Conservation (phyloP, 2,113 vertebrate genomes). For the Dryoscopus gambensis region DNA sequence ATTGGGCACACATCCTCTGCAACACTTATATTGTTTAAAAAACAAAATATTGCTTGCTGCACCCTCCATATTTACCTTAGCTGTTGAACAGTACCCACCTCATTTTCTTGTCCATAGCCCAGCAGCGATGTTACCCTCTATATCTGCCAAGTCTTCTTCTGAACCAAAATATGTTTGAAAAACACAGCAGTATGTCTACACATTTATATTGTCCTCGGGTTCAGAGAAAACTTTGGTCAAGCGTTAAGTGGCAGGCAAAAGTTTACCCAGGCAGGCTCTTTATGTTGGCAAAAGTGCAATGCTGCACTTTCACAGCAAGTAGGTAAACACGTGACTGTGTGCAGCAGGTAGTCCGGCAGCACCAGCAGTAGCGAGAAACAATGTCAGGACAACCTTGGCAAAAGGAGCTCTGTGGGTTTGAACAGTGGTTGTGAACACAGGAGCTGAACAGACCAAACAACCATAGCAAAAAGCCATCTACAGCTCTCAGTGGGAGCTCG, state of each 20-base stretch:
- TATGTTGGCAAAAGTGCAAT: neutral
- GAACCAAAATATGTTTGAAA: neutral
- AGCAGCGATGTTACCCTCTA: neutral
- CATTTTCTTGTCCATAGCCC: slow-evolving; percentile 16
- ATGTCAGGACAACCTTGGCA: neutral
- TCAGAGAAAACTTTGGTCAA: neutral
- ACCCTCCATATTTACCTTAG: neutral
- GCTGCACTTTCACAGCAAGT: neutral
- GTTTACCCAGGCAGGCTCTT: neutral
- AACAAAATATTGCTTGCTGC: neutral
- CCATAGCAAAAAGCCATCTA: neutral
- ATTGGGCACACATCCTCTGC: neutral
- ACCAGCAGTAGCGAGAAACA: neutral
- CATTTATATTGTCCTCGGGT: neutral
- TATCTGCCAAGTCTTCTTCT: neutral
- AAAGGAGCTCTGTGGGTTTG: neutral
- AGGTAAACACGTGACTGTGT: neutral
- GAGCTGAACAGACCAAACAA: neutral
- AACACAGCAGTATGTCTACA: neutral
- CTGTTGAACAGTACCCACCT: neutral
- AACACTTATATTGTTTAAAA: neutral
- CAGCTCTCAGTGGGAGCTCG: neutral
- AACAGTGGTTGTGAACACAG: neutral
- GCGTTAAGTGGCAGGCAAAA: neutral
- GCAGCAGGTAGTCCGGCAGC: neutral